phyloP scores from a whole-genome alignment of 2,113 vertebrate species.

The Thymallus thymallus region DNA sequence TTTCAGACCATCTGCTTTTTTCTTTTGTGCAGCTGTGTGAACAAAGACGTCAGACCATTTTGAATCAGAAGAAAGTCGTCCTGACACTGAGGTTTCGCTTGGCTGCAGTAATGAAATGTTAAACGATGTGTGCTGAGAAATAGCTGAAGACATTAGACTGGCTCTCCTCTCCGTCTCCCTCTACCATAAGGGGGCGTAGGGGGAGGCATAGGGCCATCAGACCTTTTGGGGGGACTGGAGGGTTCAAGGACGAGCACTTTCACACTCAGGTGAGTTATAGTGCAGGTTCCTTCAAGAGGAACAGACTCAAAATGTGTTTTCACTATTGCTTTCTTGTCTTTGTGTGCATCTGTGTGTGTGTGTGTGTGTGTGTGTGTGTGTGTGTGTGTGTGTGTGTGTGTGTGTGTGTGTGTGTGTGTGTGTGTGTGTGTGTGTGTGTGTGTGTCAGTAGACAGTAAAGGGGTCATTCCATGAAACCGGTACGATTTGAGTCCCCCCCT shows the following conservation, averaged over 20 bases:
- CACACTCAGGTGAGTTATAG: slow-evolving; percentile 33
- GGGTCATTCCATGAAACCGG: too few species aligned
- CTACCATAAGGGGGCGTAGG: too few species aligned
- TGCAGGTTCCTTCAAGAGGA: slow-evolving; percentile 29
- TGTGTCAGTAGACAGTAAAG: too few species aligned
- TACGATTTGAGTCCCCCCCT: too few species aligned
- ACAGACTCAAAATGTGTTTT: slow-evolving; percentile 23
- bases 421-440: background rate
- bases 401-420: slow-evolving; percentile 8
- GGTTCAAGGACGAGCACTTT: slow-evolving; percentile 33
- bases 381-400: slow-evolving; percentile 14
- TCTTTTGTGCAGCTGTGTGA: too few species aligned
- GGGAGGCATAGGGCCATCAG: background rate
- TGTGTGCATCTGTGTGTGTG: background rate
- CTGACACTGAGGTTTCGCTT: too few species aligned
- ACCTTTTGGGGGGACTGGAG: background rate
- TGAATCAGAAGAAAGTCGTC: too few species aligned
- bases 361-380: slow-evolving; percentile 4
- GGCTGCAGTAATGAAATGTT: too few species aligned
- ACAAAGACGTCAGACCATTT: too few species aligned
- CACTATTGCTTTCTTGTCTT: background rate
- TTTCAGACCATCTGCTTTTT: too few species aligned
- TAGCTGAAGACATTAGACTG: background rate
- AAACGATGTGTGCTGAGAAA: background rate
- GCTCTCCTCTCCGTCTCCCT: background rate